Percentiles rank a stretch among this genome's conserved stretches.
Evolutionary conservation across 2,888 invertebrate genomes (phyloP).

Genomic region (Ophraella communa): DNA sequence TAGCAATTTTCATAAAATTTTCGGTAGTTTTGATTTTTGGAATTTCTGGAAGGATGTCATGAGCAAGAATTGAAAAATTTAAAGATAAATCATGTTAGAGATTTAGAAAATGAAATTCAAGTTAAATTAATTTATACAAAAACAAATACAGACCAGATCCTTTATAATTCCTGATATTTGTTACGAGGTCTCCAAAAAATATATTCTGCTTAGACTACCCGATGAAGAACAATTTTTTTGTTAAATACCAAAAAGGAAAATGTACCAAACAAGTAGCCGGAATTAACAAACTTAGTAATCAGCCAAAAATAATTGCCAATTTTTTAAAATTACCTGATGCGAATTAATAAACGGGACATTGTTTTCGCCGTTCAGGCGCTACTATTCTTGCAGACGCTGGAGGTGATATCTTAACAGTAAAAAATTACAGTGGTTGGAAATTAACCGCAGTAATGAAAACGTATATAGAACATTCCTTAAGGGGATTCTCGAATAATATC

Average conservation of each 20-base stretch:
- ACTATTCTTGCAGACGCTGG: too few relatives aligned
- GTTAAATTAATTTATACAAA: not conserved
- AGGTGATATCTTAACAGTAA: not conserved
- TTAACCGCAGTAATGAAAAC: not conserved
- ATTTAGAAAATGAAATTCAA: not conserved
- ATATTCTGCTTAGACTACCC: not conserved
- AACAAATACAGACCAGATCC: too few relatives aligned
- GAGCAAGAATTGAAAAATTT: not conserved
- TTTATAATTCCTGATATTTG: not conserved
- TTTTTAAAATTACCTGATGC: not conserved
- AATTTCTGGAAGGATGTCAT: not conserved
- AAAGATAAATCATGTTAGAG: not conserved
- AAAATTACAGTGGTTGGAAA: not conserved
- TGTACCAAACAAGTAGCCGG: not conserved
- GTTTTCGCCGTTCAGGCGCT: too few relatives aligned
- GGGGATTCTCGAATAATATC: too few relatives aligned
- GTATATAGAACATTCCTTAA: not conserved
- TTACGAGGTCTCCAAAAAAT: constrained; percentile 2
- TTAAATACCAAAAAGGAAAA: not conserved
- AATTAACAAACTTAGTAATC: not conserved
- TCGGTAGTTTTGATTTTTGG: not conserved
- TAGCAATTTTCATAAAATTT: constrained; percentile 4
- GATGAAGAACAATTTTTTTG: not conserved
- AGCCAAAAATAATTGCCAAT: not conserved
- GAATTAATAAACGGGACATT: not conserved